Evolutionary conservation across 2,888 invertebrate species (phyloP).

Genomic region (Oxycera nigricornis): DNA sequence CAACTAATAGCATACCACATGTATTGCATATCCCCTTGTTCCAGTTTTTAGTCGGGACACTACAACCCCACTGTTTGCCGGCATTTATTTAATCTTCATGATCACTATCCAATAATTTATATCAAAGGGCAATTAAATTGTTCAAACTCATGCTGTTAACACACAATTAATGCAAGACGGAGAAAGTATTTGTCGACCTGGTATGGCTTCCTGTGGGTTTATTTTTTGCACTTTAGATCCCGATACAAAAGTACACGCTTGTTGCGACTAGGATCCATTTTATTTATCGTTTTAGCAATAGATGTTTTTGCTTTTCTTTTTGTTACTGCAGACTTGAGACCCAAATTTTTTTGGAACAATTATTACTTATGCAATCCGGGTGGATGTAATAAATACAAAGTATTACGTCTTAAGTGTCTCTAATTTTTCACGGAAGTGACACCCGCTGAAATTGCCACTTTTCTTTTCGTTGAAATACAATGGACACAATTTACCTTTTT

Average conservation of each 20-base stretch:
- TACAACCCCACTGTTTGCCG: not conserved
- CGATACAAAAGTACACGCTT: not conserved
- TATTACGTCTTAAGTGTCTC: too few relatives aligned
- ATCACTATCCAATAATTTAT: not conserved
- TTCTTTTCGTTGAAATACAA: too few relatives aligned
- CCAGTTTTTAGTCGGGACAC: not conserved
- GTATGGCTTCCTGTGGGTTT: not conserved
- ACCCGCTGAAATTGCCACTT: too few relatives aligned
- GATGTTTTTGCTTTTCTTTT: too few relatives aligned
- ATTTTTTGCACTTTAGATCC: not conserved
- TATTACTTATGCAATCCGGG: too few relatives aligned
- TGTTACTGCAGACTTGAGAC: too few relatives aligned
- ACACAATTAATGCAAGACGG: constrained; percentile 8
- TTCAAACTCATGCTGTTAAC: not conserved
- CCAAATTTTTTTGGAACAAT: too few relatives aligned
- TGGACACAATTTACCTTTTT: too few relatives aligned
- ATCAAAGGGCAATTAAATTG: constrained; percentile 21
- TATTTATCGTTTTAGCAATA: not conserved
- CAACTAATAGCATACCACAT: not conserved
- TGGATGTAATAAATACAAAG: too few relatives aligned
- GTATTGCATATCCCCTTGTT: not conserved
- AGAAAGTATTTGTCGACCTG: constrained; percentile 33
- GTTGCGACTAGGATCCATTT: constrained; percentile 1
- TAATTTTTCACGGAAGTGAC: too few relatives aligned
- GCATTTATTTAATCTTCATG: not conserved